Evolutionary conservation across 2,888 invertebrate genomes (phyloP).

Genomic region (Morpho helenor): DNA sequence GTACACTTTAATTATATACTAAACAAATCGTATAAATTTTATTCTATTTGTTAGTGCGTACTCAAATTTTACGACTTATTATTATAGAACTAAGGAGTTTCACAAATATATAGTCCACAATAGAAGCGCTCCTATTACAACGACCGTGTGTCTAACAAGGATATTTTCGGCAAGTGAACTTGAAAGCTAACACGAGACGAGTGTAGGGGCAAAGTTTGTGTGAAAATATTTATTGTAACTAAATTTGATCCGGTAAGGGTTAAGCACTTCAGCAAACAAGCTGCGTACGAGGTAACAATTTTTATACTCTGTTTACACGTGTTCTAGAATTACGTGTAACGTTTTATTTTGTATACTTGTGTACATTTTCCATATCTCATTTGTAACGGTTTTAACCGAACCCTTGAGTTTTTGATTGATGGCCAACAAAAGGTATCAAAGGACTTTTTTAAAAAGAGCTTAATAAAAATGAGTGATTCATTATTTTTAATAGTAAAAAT

Average conservation of each 20-base stretch:
- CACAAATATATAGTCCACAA: neutral
- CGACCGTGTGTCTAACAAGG: slow-evolving; percentile 8
- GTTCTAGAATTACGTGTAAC: slow-evolving; percentile 13
- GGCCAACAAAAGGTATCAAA: neutral
- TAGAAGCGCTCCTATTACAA: neutral
- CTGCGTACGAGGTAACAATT: slow-evolving; percentile 31
- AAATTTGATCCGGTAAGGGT: slow-evolving; percentile 41
- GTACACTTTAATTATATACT: too few relatives aligned
- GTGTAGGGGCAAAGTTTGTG: slow-evolving; percentile 38
- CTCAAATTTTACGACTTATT: too few relatives aligned
- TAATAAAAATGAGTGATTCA: too few relatives aligned
- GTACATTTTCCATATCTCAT: neutral
- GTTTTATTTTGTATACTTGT: slow-evolving; percentile 17
- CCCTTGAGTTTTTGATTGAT: too few relatives aligned
- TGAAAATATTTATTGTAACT: slow-evolving; percentile 50
- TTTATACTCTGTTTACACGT: slow-evolving; percentile 24
- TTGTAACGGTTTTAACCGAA: too few relatives aligned
- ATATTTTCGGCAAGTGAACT: slow-evolving; percentile 36
- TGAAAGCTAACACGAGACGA: slow-evolving; percentile 39
- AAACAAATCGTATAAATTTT: too few relatives aligned
- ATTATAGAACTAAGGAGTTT: too few relatives aligned
- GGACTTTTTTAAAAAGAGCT: too few relatives aligned
- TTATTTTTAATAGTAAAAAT: too few relatives aligned
- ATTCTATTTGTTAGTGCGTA: too few relatives aligned
- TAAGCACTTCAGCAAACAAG: slow-evolving; percentile 38